These are phyloP conservation scores for Popillia japonica DNA, from an alignment of 1,140 invertebrate genomes.

Conservation along the genomic window DNA sequence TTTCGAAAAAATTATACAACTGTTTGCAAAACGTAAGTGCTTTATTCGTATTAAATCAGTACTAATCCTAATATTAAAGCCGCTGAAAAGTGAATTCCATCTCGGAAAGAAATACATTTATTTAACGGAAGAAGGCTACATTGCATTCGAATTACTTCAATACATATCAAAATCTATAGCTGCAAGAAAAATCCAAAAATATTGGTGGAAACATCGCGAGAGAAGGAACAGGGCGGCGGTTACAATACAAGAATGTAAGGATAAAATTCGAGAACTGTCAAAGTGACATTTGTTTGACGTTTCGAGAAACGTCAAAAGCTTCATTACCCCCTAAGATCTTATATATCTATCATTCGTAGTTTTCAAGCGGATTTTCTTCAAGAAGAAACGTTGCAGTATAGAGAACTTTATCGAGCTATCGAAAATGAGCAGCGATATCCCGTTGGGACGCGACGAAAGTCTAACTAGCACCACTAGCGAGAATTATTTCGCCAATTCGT, in stretches of 20 bases:
- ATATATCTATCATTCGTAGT: neutral
- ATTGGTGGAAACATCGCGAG: neutral
- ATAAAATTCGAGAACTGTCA: neutral
- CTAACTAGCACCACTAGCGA: neutral
- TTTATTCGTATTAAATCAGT: neutral
- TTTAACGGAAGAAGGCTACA: conserved; percentile 27
- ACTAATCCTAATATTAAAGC: neutral
- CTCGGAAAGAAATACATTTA: conserved; percentile 30
- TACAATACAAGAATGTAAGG: conserved; percentile 35
- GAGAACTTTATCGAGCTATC: conserved; percentile 35
- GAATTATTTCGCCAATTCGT: conserved; percentile 17
- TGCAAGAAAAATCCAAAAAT: conserved; percentile 35
- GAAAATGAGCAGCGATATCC: neutral
- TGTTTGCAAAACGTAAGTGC: conserved; percentile 12
- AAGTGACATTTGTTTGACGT: neutral
- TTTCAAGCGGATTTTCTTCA: neutral
- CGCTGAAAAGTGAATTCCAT: neutral
- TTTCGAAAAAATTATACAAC: conserved; percentile 10
- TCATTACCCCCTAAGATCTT: neutral
- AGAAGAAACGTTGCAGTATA: conserved; percentile 7
- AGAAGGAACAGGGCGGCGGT: neutral
- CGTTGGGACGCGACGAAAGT: neutral
- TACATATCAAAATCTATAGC: conserved; percentile 23
- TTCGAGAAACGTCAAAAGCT: too few relatives aligned
- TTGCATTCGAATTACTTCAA: conserved; percentile 22